Evolutionary conservation across 2,888 invertebrate genomes (phyloP).

Genomic region (Drosophila niveifrons): DNA sequence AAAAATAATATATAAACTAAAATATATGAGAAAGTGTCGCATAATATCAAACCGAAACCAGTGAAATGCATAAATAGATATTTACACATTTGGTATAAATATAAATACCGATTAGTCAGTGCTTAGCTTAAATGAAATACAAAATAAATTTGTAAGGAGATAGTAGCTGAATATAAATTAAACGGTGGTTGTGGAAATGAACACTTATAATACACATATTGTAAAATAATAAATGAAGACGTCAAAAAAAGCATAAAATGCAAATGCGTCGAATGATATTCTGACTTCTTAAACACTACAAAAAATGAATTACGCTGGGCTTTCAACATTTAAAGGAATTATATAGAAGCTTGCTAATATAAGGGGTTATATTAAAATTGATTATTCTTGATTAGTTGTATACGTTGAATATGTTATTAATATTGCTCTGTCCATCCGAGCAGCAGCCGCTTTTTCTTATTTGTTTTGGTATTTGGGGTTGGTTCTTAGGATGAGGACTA

Average conservation of each 20-base stretch:
- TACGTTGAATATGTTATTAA: conserved; percentile 71
- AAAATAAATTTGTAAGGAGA: conserved; percentile 36
- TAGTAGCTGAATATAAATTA: conserved; percentile 46
- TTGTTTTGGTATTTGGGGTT: conserved; percentile 45
- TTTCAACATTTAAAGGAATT: conserved; percentile 50
- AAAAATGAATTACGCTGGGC: conserved; percentile 52
- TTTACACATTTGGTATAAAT: conserved; percentile 35
- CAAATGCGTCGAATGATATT: conserved; percentile 47
- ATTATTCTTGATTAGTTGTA: conserved; percentile 70
- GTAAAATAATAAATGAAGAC: conserved; percentile 48
- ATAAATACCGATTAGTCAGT: conserved; percentile 50
- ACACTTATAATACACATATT: conserved; percentile 27
- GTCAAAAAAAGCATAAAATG: conserved; percentile 43
- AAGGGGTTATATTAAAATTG: conserved; percentile 70
- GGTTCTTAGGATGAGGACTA: conserved; percentile 65
- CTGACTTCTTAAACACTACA: conserved; percentile 62
- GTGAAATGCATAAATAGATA: conserved; percentile 52
- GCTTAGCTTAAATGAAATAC: conserved; percentile 40
- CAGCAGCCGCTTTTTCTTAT: conserved; percentile 72
- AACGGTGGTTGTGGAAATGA: conserved; percentile 48
- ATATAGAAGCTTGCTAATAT: conserved; percentile 63
- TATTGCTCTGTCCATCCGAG: conserved; percentile 71
- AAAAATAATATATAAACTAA: conserved; percentile 82
- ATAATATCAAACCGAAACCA: conserved; percentile 74
- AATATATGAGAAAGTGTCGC: conserved; percentile 51